phyloP scores from a whole-genome alignment of 2,113 vertebrate genomes.

The Dipodomys merriami region DNA sequence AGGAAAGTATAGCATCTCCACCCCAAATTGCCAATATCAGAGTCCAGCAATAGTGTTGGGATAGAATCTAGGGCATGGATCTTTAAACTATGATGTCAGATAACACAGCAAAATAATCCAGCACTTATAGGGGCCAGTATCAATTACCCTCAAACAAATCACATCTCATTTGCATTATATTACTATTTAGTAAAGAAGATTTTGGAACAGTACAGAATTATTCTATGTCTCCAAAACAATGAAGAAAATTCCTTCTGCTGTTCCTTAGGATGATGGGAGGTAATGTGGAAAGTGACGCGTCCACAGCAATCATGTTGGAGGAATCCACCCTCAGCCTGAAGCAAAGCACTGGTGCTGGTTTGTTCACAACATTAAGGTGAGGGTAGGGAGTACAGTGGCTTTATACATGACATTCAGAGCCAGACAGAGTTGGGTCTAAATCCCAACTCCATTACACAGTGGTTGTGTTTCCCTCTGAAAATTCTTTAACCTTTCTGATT shows the following conservation, averaged over 20 bases:
- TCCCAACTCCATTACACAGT: neutral
- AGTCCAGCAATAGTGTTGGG: neutral
- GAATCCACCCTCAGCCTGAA: neutral
- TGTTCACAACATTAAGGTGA: neutral
- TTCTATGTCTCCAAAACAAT: neutral
- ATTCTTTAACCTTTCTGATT: neutral
- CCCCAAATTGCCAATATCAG: too few species aligned
- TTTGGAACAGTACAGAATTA: neutral
- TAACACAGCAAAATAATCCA: neutral
- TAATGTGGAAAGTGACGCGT: neutral
- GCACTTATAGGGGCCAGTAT: neutral
- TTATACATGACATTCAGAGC: neutral
- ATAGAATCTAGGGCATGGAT: neutral
- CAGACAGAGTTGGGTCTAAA: neutral
- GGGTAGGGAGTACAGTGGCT: rapidly evolving
- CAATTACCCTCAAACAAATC: neutral
- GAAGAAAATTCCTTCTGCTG: neutral
- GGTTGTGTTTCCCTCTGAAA: neutral
- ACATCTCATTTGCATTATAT: neutral
- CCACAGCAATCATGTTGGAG: rapidly evolving
- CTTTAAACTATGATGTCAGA: neutral
- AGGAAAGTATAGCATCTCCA: neutral
- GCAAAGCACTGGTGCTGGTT: neutral
- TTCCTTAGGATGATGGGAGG: neutral
- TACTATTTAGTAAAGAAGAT: neutral